Conservation (phyloP, 2,888 invertebrate species). For the Molorchus minor region DNA sequence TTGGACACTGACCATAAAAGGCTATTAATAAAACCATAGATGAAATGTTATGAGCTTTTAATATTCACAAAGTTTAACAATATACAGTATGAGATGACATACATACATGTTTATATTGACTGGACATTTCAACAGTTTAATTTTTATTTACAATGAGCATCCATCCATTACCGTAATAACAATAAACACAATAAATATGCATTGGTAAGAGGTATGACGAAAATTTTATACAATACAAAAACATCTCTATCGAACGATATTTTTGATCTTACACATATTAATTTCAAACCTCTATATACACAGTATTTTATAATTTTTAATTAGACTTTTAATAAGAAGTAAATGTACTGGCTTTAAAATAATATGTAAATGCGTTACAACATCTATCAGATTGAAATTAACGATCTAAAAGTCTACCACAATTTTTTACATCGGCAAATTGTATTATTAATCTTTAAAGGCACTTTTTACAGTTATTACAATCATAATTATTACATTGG, state of each 20-base stretch:
- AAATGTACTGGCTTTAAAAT: constrained; percentile 9
- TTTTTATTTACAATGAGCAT: constrained; percentile 58
- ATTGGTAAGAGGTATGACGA: constrained; percentile 23
- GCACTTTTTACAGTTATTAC: constrained; percentile 61
- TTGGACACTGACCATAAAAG: no score
- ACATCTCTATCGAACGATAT: background rate
- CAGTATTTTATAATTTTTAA: no score
- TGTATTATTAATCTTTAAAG: constrained; percentile 53
- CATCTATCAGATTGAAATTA: constrained; percentile 38
- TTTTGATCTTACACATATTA: constrained; percentile 6
- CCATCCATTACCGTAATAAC: constrained; percentile 50
- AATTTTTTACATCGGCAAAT: constrained; percentile 30
- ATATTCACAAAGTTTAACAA: constrained; percentile 61
- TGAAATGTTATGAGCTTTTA: constrained; percentile 54
- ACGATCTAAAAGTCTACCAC: constrained; percentile 25
- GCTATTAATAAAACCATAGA: constrained; percentile 18
- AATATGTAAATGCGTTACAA: constrained; percentile 30
- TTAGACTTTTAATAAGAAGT: constrained; percentile 23
- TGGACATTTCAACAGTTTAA: constrained; percentile 61
- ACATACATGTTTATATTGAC: constrained; percentile 63
- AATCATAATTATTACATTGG: constrained; percentile 56
- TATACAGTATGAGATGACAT: constrained; percentile 63
- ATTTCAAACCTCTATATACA: constrained; percentile 16
- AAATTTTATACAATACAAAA: constrained; percentile 22
- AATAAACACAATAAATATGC: constrained; percentile 20